Conservation (phyloP, 2,797 vertebrate species). For the Erethizon dorsatum region DNA sequence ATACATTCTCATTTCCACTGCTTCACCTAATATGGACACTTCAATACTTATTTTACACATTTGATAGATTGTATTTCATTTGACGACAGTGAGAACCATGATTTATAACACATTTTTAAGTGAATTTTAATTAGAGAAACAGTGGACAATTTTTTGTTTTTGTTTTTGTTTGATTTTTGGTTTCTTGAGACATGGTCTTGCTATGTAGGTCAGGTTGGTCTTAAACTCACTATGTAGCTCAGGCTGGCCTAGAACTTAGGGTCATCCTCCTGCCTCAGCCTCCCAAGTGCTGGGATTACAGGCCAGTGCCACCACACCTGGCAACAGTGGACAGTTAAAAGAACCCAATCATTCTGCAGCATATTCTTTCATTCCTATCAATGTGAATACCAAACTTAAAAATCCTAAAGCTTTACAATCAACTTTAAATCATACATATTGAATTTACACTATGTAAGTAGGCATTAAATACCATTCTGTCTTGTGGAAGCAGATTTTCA, state of each 20-base stretch:
- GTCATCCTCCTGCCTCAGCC: not conserved
- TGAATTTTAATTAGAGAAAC: conserved; percentile 30
- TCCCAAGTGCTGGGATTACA: not conserved
- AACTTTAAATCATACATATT: conserved; percentile 61
- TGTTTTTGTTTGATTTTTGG: not conserved
- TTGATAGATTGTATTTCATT: not conserved
- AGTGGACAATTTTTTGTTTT: not conserved
- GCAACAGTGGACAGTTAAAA: not conserved
- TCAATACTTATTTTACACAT: not conserved
- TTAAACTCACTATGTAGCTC: not conserved
- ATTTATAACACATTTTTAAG: conserved; percentile 48
- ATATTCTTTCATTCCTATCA: conserved; percentile 33
- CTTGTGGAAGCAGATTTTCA: not conserved
- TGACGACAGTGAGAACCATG: not conserved
- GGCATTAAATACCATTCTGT: conserved; percentile 42
- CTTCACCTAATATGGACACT: not conserved
- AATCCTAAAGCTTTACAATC: conserved; percentile 9
- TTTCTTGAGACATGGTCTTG: not conserved
- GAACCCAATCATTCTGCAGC: not conserved
- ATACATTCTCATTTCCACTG: not conserved
- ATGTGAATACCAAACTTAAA: conserved; percentile 34
- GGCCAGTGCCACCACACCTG: not conserved
- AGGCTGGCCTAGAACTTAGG: not conserved
- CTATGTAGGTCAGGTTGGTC: not conserved
- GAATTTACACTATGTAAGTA: conserved; percentile 48